phyloP scores from a whole-genome alignment of 2,888 invertebrate species.

The Chrysolina oricalcia region DNA sequence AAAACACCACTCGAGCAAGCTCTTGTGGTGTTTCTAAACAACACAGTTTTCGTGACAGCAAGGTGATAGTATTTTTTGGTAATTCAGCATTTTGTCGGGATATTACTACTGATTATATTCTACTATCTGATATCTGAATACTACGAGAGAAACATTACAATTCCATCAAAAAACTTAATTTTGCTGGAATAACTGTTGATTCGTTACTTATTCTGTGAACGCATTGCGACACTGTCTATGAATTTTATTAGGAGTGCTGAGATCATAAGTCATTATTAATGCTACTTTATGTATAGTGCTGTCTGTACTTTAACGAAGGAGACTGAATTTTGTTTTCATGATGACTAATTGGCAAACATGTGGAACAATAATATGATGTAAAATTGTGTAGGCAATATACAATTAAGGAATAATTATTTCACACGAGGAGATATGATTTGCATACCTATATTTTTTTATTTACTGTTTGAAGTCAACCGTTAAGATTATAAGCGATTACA shows the following conservation, averaged over 20 bases:
- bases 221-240: constrained; percentile 19
- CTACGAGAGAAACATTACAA: neutral
- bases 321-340: neutral
- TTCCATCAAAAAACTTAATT: neutral
- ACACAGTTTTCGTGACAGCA: too few species aligned
- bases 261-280: constrained; percentile 12
- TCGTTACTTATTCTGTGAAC: neutral
- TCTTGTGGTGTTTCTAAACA: too few species aligned
- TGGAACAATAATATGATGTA: too few species aligned
- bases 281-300: neutral
- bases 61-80: too few species aligned
- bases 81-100: too few species aligned
- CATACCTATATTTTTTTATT: neutral
- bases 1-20: too few species aligned
- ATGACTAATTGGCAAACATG: neutral
- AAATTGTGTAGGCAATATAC: neutral
- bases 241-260: constrained; percentile 5
- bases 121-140: too few species aligned
- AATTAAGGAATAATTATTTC: neutral
- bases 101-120: too few species aligned
- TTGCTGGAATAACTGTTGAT: neutral
- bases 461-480: too few species aligned
- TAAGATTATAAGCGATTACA: too few species aligned
- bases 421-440: neutral
- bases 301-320: neutral